A percentile compares a stretch with the other conserved stretches of the same genome.
These are phyloP conservation scores for Oreochromis tanganicae DNA, from an alignment of 2,113 vertebrate genomes.

Conservation along the genomic window DNA sequence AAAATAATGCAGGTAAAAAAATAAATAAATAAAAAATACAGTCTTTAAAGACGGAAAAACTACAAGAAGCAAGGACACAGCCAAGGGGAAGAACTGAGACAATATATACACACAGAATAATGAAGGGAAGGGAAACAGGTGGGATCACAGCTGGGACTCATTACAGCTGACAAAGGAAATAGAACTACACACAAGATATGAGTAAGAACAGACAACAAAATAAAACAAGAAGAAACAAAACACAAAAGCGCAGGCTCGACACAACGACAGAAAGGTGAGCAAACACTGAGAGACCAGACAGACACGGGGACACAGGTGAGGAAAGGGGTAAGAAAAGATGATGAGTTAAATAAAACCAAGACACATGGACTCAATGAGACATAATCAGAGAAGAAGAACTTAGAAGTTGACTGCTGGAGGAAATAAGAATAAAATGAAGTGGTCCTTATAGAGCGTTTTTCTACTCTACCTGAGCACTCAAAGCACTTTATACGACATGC, in stretches of 20 bases:
- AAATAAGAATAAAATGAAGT: neutral
- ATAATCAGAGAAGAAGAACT: neutral
- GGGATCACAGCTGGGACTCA: neutral
- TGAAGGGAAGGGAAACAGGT: neutral
- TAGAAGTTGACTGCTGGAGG: neutral
- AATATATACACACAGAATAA: neutral
- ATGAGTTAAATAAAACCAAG: neutral
- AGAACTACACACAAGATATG: neutral
- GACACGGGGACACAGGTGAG: neutral
- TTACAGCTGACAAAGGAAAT: neutral
- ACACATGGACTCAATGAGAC: neutral
- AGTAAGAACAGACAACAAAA: neutral
- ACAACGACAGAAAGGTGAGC: neutral
- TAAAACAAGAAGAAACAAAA: neutral
- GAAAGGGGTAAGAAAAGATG: neutral
- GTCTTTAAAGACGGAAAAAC: neutral
- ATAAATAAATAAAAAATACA: neutral
- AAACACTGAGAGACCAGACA: neutral
- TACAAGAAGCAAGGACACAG: neutral
- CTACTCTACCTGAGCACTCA: neutral
- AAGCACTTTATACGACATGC: neutral
- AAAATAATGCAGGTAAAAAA: neutral
- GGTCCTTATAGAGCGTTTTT: neutral
- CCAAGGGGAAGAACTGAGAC: neutral
- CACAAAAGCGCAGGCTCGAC: neutral